Evolutionary conservation across 2,113 vertebrate species (phyloP).

Genomic region (Hyperopisus bebe): DNA sequence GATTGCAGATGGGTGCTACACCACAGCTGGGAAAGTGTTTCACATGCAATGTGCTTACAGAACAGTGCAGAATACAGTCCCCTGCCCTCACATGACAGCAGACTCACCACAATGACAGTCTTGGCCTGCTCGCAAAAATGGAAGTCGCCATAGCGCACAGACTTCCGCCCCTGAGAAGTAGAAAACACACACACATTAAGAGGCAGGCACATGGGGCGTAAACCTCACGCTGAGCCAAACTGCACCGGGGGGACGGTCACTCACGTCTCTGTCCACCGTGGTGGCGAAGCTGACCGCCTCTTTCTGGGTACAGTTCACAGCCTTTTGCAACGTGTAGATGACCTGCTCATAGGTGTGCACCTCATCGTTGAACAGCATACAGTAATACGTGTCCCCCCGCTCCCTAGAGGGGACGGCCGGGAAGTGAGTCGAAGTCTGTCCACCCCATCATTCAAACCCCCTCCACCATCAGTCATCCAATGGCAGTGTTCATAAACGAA

Average conservation of each 20-base stretch:
- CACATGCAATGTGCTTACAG: not conserved
- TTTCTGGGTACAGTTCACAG: conserved; percentile 92
- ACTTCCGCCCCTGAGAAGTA: conserved; percentile 77
- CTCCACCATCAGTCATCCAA: not conserved
- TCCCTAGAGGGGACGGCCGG: conserved; percentile 54
- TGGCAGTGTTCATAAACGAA: not conserved
- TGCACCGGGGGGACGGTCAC: conserved; percentile 35
- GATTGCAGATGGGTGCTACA: not conserved
- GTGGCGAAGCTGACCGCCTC: conserved; percentile 94
- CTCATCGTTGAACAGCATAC: conserved; percentile 98
- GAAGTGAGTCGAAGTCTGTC: not conserved
- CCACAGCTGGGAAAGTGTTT: not conserved
- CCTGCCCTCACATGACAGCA: not conserved
- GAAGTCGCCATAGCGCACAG: conserved; percentile 88
- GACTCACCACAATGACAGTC: conserved; percentile 90
- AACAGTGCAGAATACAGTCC: not conserved
- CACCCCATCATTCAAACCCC: not conserved
- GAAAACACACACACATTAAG: not conserved
- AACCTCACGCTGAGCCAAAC: not conserved
- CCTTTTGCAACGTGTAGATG: conserved; percentile 96
- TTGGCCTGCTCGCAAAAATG: conserved; percentile 95
- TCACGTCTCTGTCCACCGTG: conserved; percentile 92
- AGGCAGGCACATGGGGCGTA: not conserved
- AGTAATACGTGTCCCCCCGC: conserved; percentile 82
- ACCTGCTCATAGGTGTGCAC: conserved; percentile 98